Base-by-base conservation (phyloP, 1,140 invertebrate genomes). In the Drosophila chauvacae region DNA sequence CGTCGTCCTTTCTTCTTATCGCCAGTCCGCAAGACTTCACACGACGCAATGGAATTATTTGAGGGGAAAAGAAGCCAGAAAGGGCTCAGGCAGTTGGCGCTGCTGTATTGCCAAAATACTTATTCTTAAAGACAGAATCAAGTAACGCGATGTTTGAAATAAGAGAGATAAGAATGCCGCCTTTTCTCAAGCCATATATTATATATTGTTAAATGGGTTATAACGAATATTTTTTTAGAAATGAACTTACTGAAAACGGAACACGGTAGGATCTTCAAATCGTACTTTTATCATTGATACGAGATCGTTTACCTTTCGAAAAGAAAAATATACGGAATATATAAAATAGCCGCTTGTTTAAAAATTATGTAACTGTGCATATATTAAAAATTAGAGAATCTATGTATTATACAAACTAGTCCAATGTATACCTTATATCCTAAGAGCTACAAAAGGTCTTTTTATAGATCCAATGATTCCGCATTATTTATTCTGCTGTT, bases 21-120 rank as follows among this genome's bases (percentile, higher is more conserved):
- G 72, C 62, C 64, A 65, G 56, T 50, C 33, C 77, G 80, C 84
- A 88, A 87, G 84, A 88, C 84, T 87, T 88, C 84, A 87, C 83
- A 66, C 65, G n/a, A 48, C n/a, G 23, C 35, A 56, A 56, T 53
- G 55, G 26, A 73, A 60, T 57, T 45, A 57, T 78, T 59, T 69
- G 47, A 56, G 30, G 48, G 45, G 14, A 13, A 50, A 16, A 23
- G 14, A 20, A 23, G 33, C 28, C 26, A 33, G 26, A 39, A 51
- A 33, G 20, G 57, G 9, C 53, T 37, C 23, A n/a, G 55, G 26
- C 28, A 65, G 45, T 37, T 50, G 42, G 59, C 33, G 23, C 26
- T 20, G 33, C n/a, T 69, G 30, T 78, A 77, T 59, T 48, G 35
- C 16, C 2, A 35, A 47, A 59, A 50, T 33, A 30, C 66, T 23